Conservation (phyloP, 2,797 vertebrate genomes). For the Miichthys miiuy region DNA sequence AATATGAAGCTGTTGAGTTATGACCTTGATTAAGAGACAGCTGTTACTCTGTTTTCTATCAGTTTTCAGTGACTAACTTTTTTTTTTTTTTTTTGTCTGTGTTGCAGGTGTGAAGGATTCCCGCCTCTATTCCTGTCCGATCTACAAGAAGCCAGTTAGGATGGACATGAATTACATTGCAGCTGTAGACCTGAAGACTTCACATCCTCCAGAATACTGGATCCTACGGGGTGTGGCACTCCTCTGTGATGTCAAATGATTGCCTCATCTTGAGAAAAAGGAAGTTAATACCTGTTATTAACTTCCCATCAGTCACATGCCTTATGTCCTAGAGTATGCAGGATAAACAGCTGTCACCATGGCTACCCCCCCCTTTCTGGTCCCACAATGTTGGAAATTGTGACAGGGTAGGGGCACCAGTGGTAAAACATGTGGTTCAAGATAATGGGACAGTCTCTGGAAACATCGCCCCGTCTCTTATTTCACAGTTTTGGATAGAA, state of each 20-base stretch:
- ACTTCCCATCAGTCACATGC: conserved; percentile 1
- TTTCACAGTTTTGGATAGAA: background rate
- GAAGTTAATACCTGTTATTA: conserved; percentile 1
- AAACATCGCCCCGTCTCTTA: background rate
- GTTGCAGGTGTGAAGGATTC: conserved; percentile 86
- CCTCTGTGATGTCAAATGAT: conserved; percentile 94
- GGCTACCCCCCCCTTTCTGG: background rate
- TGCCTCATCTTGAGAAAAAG: background rate
- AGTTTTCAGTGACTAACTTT: background rate
- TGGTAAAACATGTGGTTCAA: background rate
- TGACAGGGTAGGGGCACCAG: no score
- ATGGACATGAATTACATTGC: conserved; percentile 93
- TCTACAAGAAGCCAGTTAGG: conserved; percentile 94
- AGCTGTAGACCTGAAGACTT: conserved; percentile 89
- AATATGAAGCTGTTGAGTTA: conserved; percentile 13
- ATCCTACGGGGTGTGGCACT: conserved; percentile 94
- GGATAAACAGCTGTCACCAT: conserved; percentile 1
- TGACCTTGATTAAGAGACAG: conserved; percentile 7
- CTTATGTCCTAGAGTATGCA: background rate
- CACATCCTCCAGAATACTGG: conserved; percentile 91
- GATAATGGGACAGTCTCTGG: background rate
- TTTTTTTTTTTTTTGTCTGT: conserved; percentile 15
- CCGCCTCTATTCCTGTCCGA: conserved; percentile 90
- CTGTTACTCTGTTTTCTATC: conserved; percentile 9
- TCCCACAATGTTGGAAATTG: background rate